A percentile compares a stretch with the other conserved stretches of the same genome.
Conservation (phyloP, 2,888 invertebrate genomes). For the Eilema sororculum region DNA sequence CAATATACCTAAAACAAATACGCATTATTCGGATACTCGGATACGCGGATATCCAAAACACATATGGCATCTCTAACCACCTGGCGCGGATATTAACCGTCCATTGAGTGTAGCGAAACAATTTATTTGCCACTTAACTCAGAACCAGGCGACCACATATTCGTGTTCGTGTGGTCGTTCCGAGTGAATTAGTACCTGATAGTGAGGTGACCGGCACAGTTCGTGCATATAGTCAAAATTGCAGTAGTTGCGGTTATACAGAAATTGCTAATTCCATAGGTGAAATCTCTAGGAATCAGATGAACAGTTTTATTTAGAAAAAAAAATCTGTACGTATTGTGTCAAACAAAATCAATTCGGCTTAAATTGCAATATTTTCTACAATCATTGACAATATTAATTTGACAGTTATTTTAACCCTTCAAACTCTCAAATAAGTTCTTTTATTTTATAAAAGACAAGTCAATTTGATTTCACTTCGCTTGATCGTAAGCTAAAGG, state of each 20-base stretch:
- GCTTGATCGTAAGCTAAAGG: no score
- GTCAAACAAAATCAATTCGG: no score
- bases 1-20: background rate
- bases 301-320: background rate
- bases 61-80: conserved; percentile 44
- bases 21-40: conserved; percentile 16
- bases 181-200: conserved; percentile 38
- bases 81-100: conserved; percentile 53
- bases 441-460: no score
- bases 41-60: conserved; percentile 26
- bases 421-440: no score
- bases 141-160: conserved; percentile 45
- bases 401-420: no score
- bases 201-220: conserved; percentile 23
- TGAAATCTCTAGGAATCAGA: background rate
- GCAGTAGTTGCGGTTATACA: conserved; percentile 21
- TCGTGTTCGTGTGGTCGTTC: conserved; percentile 38
- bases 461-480: no score
- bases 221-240: conserved; percentile 13
- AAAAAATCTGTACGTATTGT: no score
- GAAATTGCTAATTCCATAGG: background rate
- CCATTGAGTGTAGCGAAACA: conserved; percentile 47
- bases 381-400: no score
- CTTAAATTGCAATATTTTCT: no score
- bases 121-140: conserved; percentile 56